Evolutionary conservation across 2,797 vertebrate species (phyloP).

Genomic region (Phataginus tricuspis): DNA sequence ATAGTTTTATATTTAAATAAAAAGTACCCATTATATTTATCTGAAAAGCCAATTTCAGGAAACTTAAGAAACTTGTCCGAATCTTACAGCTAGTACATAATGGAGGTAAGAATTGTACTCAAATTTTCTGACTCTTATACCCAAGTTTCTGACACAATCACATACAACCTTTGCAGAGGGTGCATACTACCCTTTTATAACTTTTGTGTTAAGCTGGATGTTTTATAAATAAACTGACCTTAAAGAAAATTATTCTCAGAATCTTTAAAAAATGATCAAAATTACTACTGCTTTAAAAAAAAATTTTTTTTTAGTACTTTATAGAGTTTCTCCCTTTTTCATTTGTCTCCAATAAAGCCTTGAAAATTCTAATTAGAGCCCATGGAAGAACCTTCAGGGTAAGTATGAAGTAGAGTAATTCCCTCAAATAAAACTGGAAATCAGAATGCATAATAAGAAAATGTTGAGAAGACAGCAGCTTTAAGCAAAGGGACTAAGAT

Average conservation of each 20-base stretch:
- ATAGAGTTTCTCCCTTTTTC: neutral
- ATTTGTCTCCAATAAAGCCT: neutral
- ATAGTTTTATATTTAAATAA: neutral
- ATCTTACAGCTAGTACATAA: neutral
- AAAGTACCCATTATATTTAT: neutral
- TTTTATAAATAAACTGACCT: neutral
- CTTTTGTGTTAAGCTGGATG: neutral
- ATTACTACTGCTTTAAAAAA: neutral
- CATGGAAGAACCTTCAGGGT: neutral
- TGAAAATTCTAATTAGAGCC: neutral
- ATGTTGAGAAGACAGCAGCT: neutral
- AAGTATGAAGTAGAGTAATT: neutral
- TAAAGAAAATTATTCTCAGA: neutral
- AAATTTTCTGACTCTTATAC: neutral
- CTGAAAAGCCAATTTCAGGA: neutral
- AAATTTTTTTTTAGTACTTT: neutral
- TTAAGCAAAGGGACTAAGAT: neutral
- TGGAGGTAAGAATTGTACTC: neutral
- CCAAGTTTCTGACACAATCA: neutral
- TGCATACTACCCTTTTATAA: neutral
- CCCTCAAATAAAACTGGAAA: neutral
- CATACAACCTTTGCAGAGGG: neutral
- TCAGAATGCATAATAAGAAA: neutral
- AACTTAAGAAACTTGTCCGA: conserved; percentile 16
- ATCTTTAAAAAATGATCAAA: conserved; percentile 41